Evolutionary conservation across 2,797 vertebrate genomes (phyloP), one percentile per base, ranked within the genome.

Genomic region (Catostomus latipinnis): DNA sequence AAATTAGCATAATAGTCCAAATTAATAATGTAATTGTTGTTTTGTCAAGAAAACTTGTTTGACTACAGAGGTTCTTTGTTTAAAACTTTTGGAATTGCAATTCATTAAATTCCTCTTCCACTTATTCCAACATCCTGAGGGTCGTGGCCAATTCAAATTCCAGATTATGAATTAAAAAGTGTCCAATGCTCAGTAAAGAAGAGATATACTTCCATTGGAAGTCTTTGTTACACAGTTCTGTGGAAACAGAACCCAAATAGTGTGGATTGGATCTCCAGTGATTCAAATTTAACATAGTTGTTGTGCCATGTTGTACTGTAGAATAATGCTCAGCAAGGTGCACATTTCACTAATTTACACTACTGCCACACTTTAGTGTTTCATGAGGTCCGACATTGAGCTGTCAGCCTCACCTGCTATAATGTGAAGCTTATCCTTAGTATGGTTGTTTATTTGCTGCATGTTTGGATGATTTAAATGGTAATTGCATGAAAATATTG

Each of bases 261-360:
- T 54, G 72, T 45, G 53, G 48, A 61, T 8, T 18, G 49, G 54
- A 61, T 78, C 57, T 62, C 56, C 10, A 67, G 77, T 77, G 53
- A 82, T 72, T 77, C 75, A 73, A 58, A 48, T 0, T 12, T 45
- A 43, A 70, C 34, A 71, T 52, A 61, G 60, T 48, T 77, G 61
- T 73, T 53, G 63, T 43, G 70, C 67, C 43, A 56, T 73, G 46
- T 11, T 34, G 34, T 34, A 34, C 34, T 52, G 63, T 74, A 48
- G 56, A 60, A 73, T 60, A 61, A 66, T 73, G 62, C 68, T 72
- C 49, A 43, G 69, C 74, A 73, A 73, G 81, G 74, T 65, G 74
- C 12, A 60, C 80, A 65, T 72, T 48, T 78, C 9, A 0, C 45
- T 14, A 46, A 68, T 62, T 78, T 57, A 61, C 13, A 13, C 49